A percentile compares a stretch with the other conserved stretches of the same genome.
phyloP scores from a whole-genome alignment of 2,797 vertebrate genomes.

The Hapalemur alaotrensis region DNA sequence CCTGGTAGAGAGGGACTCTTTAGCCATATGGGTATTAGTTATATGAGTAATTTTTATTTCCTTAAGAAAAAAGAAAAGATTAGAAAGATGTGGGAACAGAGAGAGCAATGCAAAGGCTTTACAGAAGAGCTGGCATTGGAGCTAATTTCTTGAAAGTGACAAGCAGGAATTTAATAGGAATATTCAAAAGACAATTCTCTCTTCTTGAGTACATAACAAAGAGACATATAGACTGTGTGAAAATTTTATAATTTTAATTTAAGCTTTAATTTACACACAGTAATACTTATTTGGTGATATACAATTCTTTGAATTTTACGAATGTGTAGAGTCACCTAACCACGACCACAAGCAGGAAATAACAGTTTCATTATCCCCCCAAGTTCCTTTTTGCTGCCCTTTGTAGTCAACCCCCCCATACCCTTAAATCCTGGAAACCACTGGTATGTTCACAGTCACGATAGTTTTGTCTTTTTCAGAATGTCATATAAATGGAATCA shows the following conservation, averaged over 20 bases:
- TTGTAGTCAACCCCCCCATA: background rate
- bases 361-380: background rate
- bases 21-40: background rate
- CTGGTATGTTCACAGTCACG: background rate
- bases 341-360: background rate
- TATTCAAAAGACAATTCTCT: conserved; percentile 35
- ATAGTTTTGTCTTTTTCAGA: background rate
- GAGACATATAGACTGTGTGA: background rate
- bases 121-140: background rate
- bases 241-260: background rate
- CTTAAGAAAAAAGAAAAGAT: background rate
- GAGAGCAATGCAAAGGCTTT: background rate
- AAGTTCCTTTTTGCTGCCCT: background rate
- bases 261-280: background rate
- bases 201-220: background rate
- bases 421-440: background rate
- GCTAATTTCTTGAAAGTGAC: background rate
- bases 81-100: background rate
- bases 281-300: background rate
- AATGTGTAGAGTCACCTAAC: background rate
- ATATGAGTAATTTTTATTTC: background rate
- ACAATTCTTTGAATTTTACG: background rate
- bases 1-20: background rate
- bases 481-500: background rate
- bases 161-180: background rate